Conservation (phyloP, 1,140 invertebrate genomes). For the Acromyrmex echinatior region DNA sequence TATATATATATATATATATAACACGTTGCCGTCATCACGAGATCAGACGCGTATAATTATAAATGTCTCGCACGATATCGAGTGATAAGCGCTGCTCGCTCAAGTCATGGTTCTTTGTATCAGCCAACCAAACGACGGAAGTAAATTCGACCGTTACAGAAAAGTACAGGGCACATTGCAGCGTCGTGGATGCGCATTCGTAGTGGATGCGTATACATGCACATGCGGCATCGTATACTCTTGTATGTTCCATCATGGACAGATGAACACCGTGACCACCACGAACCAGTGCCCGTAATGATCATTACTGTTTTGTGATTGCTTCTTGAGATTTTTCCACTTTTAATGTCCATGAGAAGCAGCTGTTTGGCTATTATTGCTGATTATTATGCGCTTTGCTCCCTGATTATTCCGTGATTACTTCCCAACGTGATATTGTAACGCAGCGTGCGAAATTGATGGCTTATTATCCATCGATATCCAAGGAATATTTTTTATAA, state of each 20-base stretch:
- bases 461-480: not conserved
- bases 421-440: not conserved
- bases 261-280: slow-evolving; percentile 81
- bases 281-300: slow-evolving; percentile 80
- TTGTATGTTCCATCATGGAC: slow-evolving; percentile 64
- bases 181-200: not conserved
- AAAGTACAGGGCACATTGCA: slow-evolving; percentile 69
- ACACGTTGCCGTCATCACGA: too few relatives aligned
- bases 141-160: slow-evolving; percentile 84
- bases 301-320: slow-evolving; percentile 75
- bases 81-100: not conserved
- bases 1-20: too few relatives aligned
- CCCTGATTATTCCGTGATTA: slow-evolving; percentile 19
- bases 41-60: not conserved
- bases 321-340: slow-evolving; percentile 76
- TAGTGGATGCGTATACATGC: slow-evolving; percentile 23
- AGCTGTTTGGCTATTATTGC: slow-evolving; percentile 10
- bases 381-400: slow-evolving; percentile 19
- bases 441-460: not conserved
- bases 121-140: slow-evolving; percentile 74
- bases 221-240: not conserved
- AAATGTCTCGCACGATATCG: not conserved
- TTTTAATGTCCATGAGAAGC: not conserved
- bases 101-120: slow-evolving; percentile 41
- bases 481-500: not conserved